Conservation (phyloP, 2,797 vertebrate genomes). For the Rhinatrema bivittatum region DNA sequence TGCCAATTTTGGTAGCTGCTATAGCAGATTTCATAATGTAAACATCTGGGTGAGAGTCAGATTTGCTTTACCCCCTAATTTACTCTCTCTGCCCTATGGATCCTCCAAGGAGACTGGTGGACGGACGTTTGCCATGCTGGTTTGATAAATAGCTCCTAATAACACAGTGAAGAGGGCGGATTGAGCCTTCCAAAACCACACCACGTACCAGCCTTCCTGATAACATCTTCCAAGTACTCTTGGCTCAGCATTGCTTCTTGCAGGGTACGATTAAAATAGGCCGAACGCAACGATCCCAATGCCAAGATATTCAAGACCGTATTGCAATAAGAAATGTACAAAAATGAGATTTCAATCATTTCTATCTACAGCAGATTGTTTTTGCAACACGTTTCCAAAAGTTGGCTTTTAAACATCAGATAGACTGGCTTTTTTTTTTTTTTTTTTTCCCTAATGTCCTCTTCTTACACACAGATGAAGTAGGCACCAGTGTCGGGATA, state of each 20-base stretch:
- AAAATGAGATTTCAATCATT: too few relatives aligned
- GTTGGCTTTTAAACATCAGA: too few relatives aligned
- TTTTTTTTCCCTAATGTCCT: too few relatives aligned
- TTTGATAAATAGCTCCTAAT: constrained; percentile 11
- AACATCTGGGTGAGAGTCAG: constrained; percentile 8
- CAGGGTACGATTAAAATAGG: constrained; percentile 21
- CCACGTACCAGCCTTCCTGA: constrained; percentile 14
- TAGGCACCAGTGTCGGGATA: too few relatives aligned
- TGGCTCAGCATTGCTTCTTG: neutral
- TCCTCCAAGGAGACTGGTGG: neutral
- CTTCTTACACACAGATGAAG: too few relatives aligned
- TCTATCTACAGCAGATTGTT: too few relatives aligned
- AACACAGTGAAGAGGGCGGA: constrained; percentile 9
- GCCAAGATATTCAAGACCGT: constrained; percentile 1
- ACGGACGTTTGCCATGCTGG: neutral
- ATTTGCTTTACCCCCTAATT: neutral
- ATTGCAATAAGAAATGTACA: neutral
- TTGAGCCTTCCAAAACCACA: constrained; percentile 11
- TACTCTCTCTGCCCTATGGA: neutral
- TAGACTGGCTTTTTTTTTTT: too few relatives aligned
- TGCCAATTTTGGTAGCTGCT: neutral
- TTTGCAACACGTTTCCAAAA: too few relatives aligned
- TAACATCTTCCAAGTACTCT: constrained; percentile 26
- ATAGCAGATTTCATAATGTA: neutral
- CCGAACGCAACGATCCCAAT: neutral